Conservation (phyloP, 2,113 vertebrate genomes). For the Pseudopipra pipra region DNA sequence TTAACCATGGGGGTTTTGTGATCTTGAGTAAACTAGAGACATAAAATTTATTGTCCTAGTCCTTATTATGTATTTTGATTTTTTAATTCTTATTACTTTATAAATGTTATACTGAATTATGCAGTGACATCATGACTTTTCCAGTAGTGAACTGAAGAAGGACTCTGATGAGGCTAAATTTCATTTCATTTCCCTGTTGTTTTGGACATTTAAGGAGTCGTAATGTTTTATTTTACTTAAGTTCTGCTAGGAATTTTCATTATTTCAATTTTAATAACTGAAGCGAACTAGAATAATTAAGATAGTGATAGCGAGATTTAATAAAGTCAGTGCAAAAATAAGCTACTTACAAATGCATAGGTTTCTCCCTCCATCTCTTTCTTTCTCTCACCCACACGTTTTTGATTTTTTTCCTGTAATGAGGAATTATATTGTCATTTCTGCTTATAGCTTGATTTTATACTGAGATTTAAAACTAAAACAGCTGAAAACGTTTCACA, state of each 20-base stretch:
- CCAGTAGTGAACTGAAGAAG: neutral
- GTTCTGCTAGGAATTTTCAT: neutral
- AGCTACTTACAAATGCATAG: neutral
- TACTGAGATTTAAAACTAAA: neutral
- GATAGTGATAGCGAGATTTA: neutral
- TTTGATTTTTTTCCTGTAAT: neutral
- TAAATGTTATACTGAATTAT: neutral
- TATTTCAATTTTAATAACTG: neutral
- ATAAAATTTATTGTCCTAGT: neutral
- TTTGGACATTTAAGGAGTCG: neutral
- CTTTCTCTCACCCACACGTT: fast-evolving
- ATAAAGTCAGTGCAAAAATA: neutral
- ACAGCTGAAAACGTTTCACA: neutral
- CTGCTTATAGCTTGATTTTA: neutral
- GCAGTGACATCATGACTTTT: neutral
- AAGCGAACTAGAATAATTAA: neutral
- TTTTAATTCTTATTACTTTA: neutral
- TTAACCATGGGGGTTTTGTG: neutral
- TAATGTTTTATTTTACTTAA: neutral
- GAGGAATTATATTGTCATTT: neutral
- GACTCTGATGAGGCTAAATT: neutral
- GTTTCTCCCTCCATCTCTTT: neutral
- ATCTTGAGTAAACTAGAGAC: neutral
- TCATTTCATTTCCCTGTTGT: neutral
- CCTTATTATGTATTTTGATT: neutral